These are phyloP conservation scores for Strigamia crassipes DNA, from an alignment of 2,888 invertebrate genomes.

Conservation along the genomic window DNA sequence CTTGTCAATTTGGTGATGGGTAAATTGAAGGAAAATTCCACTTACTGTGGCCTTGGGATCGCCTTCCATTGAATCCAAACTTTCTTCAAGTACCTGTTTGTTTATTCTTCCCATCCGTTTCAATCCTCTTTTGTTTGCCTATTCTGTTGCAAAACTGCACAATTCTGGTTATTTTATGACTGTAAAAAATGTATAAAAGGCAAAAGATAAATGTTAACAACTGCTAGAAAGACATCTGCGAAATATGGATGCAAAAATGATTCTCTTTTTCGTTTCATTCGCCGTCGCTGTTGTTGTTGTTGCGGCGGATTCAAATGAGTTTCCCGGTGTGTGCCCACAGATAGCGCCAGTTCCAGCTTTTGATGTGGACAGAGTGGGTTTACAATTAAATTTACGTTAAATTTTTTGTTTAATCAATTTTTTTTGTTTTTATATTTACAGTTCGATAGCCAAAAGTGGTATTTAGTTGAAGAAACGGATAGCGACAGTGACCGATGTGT, in stretches of 20 bases:
- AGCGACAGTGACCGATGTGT: conserved; percentile 30
- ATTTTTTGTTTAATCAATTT: not conserved
- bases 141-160: not conserved
- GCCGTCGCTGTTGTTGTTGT: not conserved
- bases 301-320: not conserved
- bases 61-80: not conserved
- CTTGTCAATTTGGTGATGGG: conserved; percentile 2
- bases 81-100: not conserved
- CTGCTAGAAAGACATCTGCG: not conserved
- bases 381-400: not conserved
- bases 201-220: not conserved
- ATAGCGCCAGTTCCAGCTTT: conserved; percentile 29
- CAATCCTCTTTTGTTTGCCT: not conserved
- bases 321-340: conserved; percentile 22
- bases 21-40: conserved; percentile 18
- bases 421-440: not conserved
- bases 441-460: conserved; percentile 22
- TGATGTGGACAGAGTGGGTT: conserved; percentile 18
- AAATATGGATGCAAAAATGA: not conserved
- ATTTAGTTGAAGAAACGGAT: conserved; percentile 31
- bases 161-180: conserved; percentile 3
- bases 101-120: not conserved
- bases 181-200: not conserved
- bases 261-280: not conserved
- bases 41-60: not conserved